These are phyloP conservation scores for Chionomys nivalis DNA, from an alignment of 2,113 vertebrate genomes.

Conservation along the genomic window DNA sequence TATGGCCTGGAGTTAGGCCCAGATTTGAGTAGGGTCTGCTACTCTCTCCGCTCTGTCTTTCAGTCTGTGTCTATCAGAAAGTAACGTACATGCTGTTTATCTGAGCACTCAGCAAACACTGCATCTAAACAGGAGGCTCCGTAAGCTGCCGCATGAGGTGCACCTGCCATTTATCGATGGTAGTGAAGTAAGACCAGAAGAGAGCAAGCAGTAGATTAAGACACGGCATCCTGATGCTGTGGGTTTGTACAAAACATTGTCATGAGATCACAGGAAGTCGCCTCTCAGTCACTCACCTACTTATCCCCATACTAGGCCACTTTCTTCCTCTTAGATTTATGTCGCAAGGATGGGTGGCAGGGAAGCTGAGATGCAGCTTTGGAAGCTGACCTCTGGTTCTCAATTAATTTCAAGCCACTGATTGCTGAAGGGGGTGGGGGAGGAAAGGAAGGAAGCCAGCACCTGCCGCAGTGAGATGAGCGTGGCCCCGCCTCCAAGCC, in stretches of 20 bases:
- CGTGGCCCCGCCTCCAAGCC: not conserved
- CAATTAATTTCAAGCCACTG: constrained; percentile 43
- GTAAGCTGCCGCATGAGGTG: not conserved
- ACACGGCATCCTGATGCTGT: not conserved
- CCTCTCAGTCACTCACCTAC: not conserved
- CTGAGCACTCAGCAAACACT: not conserved
- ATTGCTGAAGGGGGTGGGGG: not conserved
- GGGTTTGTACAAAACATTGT: not conserved
- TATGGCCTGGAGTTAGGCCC: not conserved
- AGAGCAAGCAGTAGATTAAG: not conserved
- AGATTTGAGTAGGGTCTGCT: not conserved
- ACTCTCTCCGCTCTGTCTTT: not conserved
- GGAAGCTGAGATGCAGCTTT: not conserved
- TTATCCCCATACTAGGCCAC: not conserved
- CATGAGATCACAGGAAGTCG: not conserved
- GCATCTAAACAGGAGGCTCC: not conserved
- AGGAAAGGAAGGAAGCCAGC: not conserved
- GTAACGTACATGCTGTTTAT: not conserved
- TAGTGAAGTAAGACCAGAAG: not conserved
- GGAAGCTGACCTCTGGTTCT: constrained; percentile 63
- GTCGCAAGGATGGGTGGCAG: not conserved
- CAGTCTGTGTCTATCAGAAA: not conserved
- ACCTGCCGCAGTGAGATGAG: not conserved
- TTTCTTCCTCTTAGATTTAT: not conserved
- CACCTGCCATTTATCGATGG: not conserved